Conservation (phyloP, 2,797 vertebrate species). For the Argya squamiceps region DNA sequence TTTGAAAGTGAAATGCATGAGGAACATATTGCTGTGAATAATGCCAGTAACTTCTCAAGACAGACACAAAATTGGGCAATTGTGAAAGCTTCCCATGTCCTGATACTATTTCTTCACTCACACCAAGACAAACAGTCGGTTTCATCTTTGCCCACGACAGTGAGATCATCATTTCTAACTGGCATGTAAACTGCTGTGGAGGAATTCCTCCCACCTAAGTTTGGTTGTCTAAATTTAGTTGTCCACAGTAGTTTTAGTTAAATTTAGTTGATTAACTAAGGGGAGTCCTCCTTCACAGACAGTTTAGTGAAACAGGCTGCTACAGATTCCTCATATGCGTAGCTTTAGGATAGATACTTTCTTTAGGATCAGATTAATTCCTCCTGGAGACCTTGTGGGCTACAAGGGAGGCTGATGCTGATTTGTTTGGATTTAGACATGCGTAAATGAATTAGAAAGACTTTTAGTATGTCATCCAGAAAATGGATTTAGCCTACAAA, state of each 20-base stretch:
- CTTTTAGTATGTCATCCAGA: not conserved
- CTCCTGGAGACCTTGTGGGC: not conserved
- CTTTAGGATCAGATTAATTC: not conserved
- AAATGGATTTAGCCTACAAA: not conserved
- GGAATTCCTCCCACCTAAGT: conserved; percentile 61
- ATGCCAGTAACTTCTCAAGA: not conserved
- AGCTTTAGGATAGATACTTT: not conserved
- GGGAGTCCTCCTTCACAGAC: not conserved
- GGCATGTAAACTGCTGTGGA: conserved; percentile 45
- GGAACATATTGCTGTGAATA: not conserved
- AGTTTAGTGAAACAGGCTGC: not conserved
- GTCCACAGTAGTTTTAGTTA: conserved; percentile 7
- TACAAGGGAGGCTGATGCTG: not conserved
- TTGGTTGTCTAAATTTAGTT: conserved; percentile 52
- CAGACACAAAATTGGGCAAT: not conserved
- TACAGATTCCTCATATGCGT: not conserved
- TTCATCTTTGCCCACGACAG: conserved; percentile 20
- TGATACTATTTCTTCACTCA: not conserved
- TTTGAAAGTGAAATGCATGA: not conserved
- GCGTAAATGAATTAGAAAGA: not conserved
- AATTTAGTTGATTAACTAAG: conserved; percentile 34
- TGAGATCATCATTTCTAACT: conserved; percentile 15
- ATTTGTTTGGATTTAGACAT: not conserved
- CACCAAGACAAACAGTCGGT: not conserved
- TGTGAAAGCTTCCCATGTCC: not conserved